phyloP scores from a whole-genome alignment of 2,888 invertebrate genomes.

The Cerastis rubricosa region DNA sequence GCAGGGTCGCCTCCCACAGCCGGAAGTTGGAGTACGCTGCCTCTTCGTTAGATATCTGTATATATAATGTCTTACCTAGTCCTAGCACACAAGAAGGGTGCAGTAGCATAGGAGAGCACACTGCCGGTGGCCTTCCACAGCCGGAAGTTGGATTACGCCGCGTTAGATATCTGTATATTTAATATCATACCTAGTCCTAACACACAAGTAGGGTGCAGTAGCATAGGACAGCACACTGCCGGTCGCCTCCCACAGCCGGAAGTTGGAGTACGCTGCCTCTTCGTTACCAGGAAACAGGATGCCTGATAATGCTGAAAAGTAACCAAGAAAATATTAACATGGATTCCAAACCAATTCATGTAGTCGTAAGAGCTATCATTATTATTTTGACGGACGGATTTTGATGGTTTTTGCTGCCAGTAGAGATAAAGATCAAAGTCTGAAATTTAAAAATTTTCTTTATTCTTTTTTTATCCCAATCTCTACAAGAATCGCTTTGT shows the following conservation, averaged over 20 bases:
- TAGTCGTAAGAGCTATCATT: too few relatives aligned
- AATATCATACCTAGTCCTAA: slow-evolving; percentile 91
- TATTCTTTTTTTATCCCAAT: too few relatives aligned
- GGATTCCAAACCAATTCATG: background rate
- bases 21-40: slow-evolving; percentile 98
- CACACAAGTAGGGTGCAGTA: slow-evolving; percentile 94
- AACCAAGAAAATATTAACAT: background rate
- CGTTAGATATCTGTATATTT: too few relatives aligned
- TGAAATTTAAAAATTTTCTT: too few relatives aligned
- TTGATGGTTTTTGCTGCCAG: too few relatives aligned
- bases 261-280: slow-evolving; percentile 98
- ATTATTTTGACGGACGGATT: too few relatives aligned
- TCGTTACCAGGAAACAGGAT: slow-evolving; percentile 96
- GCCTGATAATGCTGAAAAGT: slow-evolving; percentile 93
- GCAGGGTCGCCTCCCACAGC: slow-evolving; percentile 97
- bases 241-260: slow-evolving; percentile 97
- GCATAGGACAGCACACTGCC: slow-evolving; percentile 97
- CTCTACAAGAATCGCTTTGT: too few relatives aligned
- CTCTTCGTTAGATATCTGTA: slow-evolving; percentile 95
- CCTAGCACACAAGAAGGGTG: slow-evolving; percentile 94
- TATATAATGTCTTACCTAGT: too few relatives aligned
- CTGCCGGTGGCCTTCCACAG: slow-evolving; percentile 98
- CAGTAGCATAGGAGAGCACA: slow-evolving; percentile 95
- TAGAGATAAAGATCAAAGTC: too few relatives aligned
- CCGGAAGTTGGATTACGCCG: slow-evolving; percentile 97